Evolutionary conservation across 2,888 invertebrate species (phyloP), one percentile per base, ranked within the genome.

Genomic region (Silvanus unidentatus): DNA sequence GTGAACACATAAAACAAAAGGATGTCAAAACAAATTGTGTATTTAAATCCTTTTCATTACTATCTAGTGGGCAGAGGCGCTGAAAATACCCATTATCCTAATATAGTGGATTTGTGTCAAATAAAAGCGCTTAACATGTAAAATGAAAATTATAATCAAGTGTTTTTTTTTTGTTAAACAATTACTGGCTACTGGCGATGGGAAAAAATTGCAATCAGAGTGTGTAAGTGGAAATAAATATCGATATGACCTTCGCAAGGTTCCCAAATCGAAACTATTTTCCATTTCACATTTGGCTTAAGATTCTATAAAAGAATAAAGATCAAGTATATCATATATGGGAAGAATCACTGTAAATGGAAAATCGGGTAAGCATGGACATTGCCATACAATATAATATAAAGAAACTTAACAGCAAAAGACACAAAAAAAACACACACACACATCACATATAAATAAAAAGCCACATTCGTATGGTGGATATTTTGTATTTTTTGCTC

Each of bases 321-420:
- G 70, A 72, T 71, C 71, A 70, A 69, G 70, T 71, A 71, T 70
- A 72, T 71, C 72, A 70, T 72, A 71, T 72, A 72, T 71, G 72
- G 72, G 64, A 63, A 69, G 68, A 71, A 71, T 71, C 71, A 71
- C 71, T 72, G 71, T 71, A 72, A 72, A 72, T 72, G 72, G 72
- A 70, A 68, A 72, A 72, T 66, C 72, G 69, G 70, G 70, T 69
- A 70, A 70, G 64, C 55, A 50, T 66, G 64, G 65, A 64, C 66
- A 64, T 58, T 57, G 64, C 63, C 56, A 56, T 22, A 22, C 22
- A 22, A 22, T 22, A 22, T 22, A 22, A 22, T 22, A 22, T 22
- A 22, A 22, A 22, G 22, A 22, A 22, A 22, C 22, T 22, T 22
- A 22, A 22, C 22, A 22, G 22, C 22, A 22, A 22, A n/a, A 22